Evolutionary conservation across 2,113 vertebrate species (phyloP).

Genomic region (Bos indicus): DNA sequence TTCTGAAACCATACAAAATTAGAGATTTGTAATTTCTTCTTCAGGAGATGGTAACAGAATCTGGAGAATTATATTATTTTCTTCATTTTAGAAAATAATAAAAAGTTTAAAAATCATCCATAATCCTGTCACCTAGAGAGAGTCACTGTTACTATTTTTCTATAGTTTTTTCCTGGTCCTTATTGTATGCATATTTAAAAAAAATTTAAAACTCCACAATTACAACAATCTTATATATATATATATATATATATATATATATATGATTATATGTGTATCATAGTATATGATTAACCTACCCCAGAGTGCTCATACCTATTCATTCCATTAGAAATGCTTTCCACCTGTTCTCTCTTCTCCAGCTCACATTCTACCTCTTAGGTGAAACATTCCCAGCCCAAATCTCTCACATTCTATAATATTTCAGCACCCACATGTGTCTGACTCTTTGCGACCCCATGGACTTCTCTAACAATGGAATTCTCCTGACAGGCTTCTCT

Average conservation of each 20-base stretch:
- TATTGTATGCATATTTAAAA: not conserved
- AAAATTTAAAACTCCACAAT: not conserved
- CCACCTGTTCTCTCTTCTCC: not conserved
- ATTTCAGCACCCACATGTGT: not conserved
- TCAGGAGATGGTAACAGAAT: not conserved
- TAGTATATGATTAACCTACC: not conserved
- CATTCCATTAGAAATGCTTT: not conserved
- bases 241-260: not conserved
- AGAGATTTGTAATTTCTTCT: not conserved
- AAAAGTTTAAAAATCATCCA: slow-evolving; percentile 22
- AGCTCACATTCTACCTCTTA: not conserved
- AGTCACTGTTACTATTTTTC: not conserved
- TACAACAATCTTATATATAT: not conserved
- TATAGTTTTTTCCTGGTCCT: not conserved
- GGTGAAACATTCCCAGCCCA: not conserved
- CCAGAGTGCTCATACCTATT: not conserved
- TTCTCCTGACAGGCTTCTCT: not conserved
- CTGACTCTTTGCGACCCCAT: not conserved
- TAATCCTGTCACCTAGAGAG: not conserved
- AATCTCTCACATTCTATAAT: not conserved
- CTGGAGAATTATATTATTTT: not conserved
- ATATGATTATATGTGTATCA: not conserved
- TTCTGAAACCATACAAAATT: slow-evolving; percentile 25
- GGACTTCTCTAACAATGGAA: not conserved
- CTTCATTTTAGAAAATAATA: slow-evolving; percentile 17